A percentile compares a stretch with the other conserved stretches of the same genome.
Conservation (phyloP, 2,888 invertebrate species). For the Polia nebulosa region DNA sequence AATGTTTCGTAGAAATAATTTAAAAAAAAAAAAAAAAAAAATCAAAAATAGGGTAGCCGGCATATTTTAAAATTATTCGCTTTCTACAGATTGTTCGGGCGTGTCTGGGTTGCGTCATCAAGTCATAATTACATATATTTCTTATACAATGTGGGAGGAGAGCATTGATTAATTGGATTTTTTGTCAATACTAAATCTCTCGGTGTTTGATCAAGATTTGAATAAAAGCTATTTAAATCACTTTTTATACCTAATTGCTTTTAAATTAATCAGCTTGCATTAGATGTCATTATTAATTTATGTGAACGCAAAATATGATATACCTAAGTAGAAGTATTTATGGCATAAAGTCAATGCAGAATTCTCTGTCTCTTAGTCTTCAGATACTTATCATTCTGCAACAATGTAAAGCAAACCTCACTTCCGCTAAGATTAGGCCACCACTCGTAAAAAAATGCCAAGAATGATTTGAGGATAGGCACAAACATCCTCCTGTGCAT, state of each 20-base stretch:
- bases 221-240: slow-evolving; percentile 12
- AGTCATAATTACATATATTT: slow-evolving; percentile 26
- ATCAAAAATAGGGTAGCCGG: background rate
- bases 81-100: slow-evolving; percentile 27
- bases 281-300: background rate
- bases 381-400: too few relatives aligned
- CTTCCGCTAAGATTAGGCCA: slow-evolving; percentile 3
- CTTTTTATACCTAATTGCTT: background rate
- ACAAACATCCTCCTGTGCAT: background rate
- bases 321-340: background rate
- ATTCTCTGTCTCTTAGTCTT: too few relatives aligned
- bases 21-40: too few relatives aligned
- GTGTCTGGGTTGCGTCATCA: slow-evolving; percentile 27
- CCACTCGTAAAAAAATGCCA: background rate
- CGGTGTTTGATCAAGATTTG: slow-evolving; percentile 9
- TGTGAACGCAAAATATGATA: background rate
- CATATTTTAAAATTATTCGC: slow-evolving; percentile 1
- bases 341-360: background rate
- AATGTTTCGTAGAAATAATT: slow-evolving; percentile 24
- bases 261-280: slow-evolving; percentile 1
- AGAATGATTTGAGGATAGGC: background rate
- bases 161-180: slow-evolving; percentile 16
- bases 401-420: background rate
- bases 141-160: slow-evolving; percentile 22
- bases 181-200: background rate